These are phyloP conservation scores for Pangasius djambal DNA, from an alignment of 2,797 vertebrate genomes.

Conservation along the genomic window DNA sequence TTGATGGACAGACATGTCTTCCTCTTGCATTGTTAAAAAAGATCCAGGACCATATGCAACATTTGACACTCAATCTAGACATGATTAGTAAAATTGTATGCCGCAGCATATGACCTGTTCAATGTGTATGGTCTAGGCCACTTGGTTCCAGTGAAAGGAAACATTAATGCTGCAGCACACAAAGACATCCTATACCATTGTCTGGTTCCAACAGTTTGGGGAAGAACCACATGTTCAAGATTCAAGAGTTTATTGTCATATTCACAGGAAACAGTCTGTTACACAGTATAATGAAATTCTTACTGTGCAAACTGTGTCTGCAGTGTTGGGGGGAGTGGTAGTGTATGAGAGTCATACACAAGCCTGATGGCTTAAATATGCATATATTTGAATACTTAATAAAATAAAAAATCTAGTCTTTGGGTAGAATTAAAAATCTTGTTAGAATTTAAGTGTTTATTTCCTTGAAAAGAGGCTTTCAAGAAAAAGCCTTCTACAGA, in stretches of 20 bases:
- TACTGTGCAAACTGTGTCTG: too few relatives aligned
- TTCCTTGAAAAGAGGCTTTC: neutral
- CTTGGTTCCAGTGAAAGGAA: neutral
- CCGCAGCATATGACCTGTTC: neutral
- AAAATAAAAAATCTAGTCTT: too few relatives aligned
- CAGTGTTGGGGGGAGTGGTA: too few relatives aligned
- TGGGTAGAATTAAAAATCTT: too few relatives aligned
- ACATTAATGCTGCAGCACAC: neutral
- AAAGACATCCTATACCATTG: neutral
- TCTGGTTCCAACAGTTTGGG: neutral
- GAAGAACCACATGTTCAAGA: too few relatives aligned
- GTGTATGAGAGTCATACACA: too few relatives aligned
- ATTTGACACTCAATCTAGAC: neutral
- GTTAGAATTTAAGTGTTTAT: neutral
- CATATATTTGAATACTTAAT: neutral
- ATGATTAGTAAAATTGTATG: constrained; percentile 1
- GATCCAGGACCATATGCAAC: neutral
- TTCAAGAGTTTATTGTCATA: too few relatives aligned
- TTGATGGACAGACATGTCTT: constrained; percentile 23
- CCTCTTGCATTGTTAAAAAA: neutral
- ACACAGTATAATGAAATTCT: too few relatives aligned
- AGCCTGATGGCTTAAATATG: too few relatives aligned
- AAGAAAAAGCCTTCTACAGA: neutral
- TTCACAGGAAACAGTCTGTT: too few relatives aligned
- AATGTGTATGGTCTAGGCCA: neutral